These are phyloP conservation scores for Epirrhoe tristata DNA, from an alignment of 2,888 invertebrate genomes.

Conservation along the genomic window DNA sequence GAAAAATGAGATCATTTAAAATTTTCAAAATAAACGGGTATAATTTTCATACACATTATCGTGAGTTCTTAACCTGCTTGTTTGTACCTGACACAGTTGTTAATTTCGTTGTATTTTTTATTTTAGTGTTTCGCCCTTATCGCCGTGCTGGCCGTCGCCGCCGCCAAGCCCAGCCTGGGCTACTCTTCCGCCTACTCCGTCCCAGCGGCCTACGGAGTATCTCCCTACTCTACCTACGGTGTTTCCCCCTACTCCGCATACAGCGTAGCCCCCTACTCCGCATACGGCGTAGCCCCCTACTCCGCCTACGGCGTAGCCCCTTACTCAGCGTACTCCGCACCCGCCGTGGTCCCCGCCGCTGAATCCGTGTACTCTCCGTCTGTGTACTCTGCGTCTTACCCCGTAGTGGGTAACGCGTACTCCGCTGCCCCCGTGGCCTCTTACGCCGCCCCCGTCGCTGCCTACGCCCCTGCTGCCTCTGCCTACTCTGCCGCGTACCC, in stretches of 20 bases:
- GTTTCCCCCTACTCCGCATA: conserved; percentile 31
- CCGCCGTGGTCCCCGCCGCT: conserved; percentile 10
- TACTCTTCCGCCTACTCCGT: conserved; percentile 29
- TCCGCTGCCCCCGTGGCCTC: conserved; percentile 36
- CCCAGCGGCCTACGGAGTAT: conserved; percentile 31
- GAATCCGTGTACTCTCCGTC: conserved; percentile 1
- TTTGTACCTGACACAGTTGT: neutral
- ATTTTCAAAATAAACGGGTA: no score
- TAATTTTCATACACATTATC: no score
- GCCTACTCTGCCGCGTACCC: conserved; percentile 31
- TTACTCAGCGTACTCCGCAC: conserved; percentile 14
- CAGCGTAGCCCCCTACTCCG: conserved; percentile 24
- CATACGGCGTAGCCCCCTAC: conserved; percentile 2
- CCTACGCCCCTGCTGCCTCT: conserved; percentile 8
- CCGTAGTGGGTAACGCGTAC: conserved; percentile 16
- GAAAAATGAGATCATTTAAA: no score
- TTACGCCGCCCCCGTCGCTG: conserved; percentile 38
- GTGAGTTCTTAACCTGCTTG: no score
- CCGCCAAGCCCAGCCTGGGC: conserved; percentile 40
- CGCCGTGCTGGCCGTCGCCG: conserved; percentile 44
- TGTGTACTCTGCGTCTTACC: conserved; percentile 19
- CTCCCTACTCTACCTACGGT: conserved; percentile 32
- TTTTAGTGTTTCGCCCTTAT: conserved; percentile 44
- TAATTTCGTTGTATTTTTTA: conserved; percentile 3
- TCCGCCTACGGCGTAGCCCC: neutral